phyloP scores from a whole-genome alignment of 2,888 invertebrate genomes.

The Tetramorium bicarinatum region DNA sequence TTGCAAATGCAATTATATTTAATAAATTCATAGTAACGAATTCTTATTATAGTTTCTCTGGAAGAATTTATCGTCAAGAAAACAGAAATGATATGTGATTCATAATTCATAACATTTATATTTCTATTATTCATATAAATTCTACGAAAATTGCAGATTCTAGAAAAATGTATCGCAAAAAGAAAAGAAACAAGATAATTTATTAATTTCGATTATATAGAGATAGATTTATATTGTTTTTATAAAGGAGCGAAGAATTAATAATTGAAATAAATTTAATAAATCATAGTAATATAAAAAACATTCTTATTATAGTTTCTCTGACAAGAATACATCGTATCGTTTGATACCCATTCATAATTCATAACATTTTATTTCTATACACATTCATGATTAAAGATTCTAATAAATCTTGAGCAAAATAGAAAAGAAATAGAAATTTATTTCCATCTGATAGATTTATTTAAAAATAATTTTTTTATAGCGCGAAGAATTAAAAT shows the following conservation, averaged over 20 bases:
- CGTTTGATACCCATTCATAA: not conserved
- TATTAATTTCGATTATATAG: not conserved
- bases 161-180: not conserved
- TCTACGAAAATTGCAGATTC: not conserved
- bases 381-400: slow-evolving; percentile 2
- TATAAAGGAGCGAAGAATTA: not conserved
- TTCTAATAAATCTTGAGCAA: not conserved
- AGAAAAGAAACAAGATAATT: not conserved
- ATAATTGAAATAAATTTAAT: not conserved
- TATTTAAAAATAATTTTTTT: not conserved
- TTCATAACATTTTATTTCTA: no score
- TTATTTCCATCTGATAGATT: not conserved
- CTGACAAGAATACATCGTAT: not conserved
- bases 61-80: no score
- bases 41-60: no score
- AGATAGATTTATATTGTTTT: not conserved
- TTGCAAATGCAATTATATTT: no score
- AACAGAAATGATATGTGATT: no score
- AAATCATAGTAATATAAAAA: not conserved
- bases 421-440: not conserved
- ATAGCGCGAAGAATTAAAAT: not conserved
- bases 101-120: no score
- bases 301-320: not conserved
- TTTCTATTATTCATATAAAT: slow-evolving; percentile 8
- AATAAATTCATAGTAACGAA: no score